Conservation (phyloP, 2,888 invertebrate species). For the Chrysotoxum bicinctum region DNA sequence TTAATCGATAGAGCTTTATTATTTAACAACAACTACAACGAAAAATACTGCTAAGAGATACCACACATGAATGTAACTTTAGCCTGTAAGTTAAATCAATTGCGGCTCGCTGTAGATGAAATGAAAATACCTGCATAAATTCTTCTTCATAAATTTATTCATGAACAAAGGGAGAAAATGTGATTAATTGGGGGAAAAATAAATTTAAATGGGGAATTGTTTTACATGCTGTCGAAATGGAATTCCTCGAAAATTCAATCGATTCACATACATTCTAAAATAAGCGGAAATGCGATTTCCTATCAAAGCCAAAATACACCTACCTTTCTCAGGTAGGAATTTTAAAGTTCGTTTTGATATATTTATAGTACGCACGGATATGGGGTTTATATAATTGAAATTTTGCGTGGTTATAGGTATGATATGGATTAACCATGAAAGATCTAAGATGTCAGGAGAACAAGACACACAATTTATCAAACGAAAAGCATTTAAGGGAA, state of each 20-base stretch:
- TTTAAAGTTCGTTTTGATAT: neutral
- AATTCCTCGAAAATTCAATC: neutral
- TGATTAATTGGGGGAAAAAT: slow-evolving; percentile 12
- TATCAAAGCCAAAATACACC: neutral
- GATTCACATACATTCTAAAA: neutral
- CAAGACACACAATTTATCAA: slow-evolving; percentile 3
- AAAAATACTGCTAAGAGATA: neutral
- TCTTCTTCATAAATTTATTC: neutral
- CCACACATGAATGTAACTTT: neutral
- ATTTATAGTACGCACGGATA: neutral
- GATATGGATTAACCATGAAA: neutral
- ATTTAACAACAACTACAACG: neutral
- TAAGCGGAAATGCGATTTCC: neutral
- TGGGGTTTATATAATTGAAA: neutral
- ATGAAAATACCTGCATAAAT: neutral
- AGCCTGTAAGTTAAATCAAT: slow-evolving; percentile 8
- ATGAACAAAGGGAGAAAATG: neutral
- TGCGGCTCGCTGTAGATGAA: neutral
- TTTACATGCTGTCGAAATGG: neutral
- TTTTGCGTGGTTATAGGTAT: neutral
- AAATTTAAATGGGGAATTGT: neutral
- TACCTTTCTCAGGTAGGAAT: neutral
- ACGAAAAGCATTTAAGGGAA: rapidly evolving
- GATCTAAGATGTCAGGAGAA: neutral
- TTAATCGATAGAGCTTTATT: slow-evolving; percentile 13